Evolutionary conservation across 2,888 invertebrate genomes (phyloP).

Genomic region (Hipparchia sbordonii): DNA sequence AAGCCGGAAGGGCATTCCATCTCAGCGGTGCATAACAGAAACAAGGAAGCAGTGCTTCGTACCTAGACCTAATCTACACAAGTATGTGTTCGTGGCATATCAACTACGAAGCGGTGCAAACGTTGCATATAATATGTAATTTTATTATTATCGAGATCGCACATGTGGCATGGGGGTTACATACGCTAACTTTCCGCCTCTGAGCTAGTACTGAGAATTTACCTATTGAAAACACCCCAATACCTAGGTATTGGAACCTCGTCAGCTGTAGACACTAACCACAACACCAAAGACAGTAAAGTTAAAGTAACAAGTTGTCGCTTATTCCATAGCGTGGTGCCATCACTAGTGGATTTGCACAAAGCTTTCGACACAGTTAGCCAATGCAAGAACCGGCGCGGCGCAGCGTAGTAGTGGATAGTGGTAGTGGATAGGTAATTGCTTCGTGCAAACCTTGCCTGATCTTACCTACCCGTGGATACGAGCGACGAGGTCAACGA

Average conservation of each 20-base stretch:
- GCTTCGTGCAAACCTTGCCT: slow-evolving; percentile 29
- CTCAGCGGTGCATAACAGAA: background rate
- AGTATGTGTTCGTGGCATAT: background rate
- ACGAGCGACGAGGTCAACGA: slow-evolving; percentile 21
- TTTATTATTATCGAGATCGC: no score
- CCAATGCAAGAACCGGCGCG: slow-evolving; percentile 20
- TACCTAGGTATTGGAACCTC: no score
- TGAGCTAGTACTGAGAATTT: no score
- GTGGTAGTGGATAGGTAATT: slow-evolving; percentile 14
- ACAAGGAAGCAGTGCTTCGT: background rate
- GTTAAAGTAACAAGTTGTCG: no score
- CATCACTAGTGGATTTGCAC: slow-evolving; percentile 28
- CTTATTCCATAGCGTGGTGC: background rate
- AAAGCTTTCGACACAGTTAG: slow-evolving; percentile 36
- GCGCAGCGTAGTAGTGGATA: background rate
- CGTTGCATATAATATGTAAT: no score
- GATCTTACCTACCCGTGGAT: slow-evolving; percentile 18
- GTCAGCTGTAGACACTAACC: no score
- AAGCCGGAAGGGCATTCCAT: background rate
- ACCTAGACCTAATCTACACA: background rate
- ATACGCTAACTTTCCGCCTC: no score
- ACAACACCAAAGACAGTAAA: no score
- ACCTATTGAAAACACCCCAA: no score
- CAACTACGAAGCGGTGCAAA: background rate
- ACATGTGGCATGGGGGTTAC: no score